phyloP scores from a whole-genome alignment of 2,797 vertebrate species.

The Novumbra hubbsi region DNA sequence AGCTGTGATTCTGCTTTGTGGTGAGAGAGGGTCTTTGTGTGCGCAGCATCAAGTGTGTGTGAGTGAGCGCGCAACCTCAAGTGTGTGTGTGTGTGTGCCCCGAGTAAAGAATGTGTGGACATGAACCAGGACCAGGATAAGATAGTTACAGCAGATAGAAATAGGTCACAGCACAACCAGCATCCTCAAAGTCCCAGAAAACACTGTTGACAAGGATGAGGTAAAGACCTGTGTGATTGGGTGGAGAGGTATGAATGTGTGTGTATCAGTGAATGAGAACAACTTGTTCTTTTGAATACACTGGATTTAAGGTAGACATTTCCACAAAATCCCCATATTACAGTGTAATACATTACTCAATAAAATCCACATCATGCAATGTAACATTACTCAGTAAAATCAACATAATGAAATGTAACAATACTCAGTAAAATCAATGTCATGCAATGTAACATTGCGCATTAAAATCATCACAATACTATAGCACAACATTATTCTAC shows the following conservation, averaged over 20 bases:
- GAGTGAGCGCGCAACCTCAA: background rate
- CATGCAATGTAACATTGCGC: background rate
- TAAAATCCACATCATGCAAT: background rate
- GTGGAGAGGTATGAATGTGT: background rate
- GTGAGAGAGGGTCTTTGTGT: background rate
- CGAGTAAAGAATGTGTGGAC: background rate
- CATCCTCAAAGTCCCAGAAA: background rate
- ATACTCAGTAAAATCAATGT: background rate
- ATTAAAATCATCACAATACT: background rate
- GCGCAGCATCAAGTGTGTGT: background rate
- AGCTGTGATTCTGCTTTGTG: background rate
- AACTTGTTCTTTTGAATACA: background rate
- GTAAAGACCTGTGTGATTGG: background rate
- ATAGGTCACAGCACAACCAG: background rate
- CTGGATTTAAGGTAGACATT: background rate
- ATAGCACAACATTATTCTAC: too few species aligned
- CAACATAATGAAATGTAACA: background rate
- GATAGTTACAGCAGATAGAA: background rate
- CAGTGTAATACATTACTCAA: background rate
- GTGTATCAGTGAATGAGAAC: background rate
- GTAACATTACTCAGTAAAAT: background rate
- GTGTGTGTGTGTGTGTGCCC: background rate
- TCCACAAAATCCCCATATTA: background rate
- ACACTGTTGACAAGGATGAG: background rate
- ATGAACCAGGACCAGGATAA: background rate